A percentile compares a stretch with the other conserved stretches of the same genome.
Evolutionary conservation across 2,888 invertebrate species (phyloP).

Genomic region (Parapristionchus giblindavisi): DNA sequence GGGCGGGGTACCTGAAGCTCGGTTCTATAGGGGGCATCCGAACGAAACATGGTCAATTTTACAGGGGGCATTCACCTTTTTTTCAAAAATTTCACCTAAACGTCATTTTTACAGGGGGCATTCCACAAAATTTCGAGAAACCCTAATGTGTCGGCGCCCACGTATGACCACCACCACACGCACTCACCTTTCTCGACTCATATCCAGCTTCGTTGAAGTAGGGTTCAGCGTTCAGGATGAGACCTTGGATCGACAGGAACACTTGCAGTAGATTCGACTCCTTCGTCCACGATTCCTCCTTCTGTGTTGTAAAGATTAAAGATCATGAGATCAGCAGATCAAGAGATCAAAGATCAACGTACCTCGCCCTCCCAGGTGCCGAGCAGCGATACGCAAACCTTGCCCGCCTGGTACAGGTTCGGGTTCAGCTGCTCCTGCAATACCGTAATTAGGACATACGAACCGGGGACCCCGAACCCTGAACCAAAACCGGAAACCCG

Average conservation of each 20-base stretch:
- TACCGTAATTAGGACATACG: not conserved
- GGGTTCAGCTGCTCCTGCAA: conserved; percentile 42
- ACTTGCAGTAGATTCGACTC: conserved; percentile 42
- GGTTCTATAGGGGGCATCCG: too few relatives aligned
- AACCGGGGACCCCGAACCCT: not conserved
- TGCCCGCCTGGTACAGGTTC: conserved; percentile 42
- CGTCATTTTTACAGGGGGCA: not conserved
- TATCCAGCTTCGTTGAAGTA: conserved; percentile 47
- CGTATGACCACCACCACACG: not conserved
- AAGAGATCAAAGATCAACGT: conserved; percentile 6
- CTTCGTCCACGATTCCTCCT: conserved; percentile 39
- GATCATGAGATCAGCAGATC: too few relatives aligned
- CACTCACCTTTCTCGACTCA: conserved; percentile 38
- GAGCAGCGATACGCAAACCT: conserved; percentile 42
- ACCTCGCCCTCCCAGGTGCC: conserved; percentile 43
- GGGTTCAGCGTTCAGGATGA: conserved; percentile 41
- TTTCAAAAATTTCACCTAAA: too few relatives aligned
- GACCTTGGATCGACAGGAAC: conserved; percentile 43
- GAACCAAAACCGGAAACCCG: not conserved
- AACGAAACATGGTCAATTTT: too few relatives aligned
- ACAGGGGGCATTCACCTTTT: too few relatives aligned
- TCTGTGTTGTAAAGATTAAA: conserved; percentile 22
- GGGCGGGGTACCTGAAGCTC: too few relatives aligned
- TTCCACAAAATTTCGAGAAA: not conserved
- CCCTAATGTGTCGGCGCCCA: not conserved